Conservation (phyloP, 2,888 invertebrate species). For the Mystacides longicornis region DNA sequence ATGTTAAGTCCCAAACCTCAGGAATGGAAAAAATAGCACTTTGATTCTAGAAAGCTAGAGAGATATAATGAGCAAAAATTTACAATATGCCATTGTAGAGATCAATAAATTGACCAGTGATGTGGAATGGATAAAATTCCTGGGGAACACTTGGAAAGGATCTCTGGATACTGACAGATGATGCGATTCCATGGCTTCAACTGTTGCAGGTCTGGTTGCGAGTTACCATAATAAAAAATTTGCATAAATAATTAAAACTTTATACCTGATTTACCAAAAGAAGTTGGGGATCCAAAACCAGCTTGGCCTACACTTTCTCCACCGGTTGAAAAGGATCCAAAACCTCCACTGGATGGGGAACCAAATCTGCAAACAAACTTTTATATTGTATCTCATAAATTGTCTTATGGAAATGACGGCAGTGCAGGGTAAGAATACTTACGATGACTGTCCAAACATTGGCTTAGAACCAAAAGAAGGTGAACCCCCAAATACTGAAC, state of each 20-base stretch:
- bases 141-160: too few species aligned
- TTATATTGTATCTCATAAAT: background rate
- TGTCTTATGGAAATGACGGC: background rate
- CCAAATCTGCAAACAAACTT: constrained; percentile 17
- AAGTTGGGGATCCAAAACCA: constrained; percentile 25
- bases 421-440: constrained; percentile 30
- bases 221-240: too few species aligned
- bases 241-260: background rate
- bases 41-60: too few species aligned
- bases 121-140: too few species aligned
- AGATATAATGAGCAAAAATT: too few species aligned
- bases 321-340: constrained; percentile 16
- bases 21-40: too few species aligned
- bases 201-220: too few species aligned
- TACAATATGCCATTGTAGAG: too few species aligned
- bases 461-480: constrained; percentile 42
- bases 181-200: too few species aligned
- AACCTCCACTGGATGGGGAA: constrained; percentile 17
- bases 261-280: constrained; percentile 30
- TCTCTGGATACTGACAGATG: too few species aligned
- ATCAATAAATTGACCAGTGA: too few species aligned
- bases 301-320: constrained; percentile 19
- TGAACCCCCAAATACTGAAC: constrained; percentile 40
- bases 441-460: constrained; percentile 38
- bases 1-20: too few species aligned